Conservation (phyloP, 2,888 invertebrate species). For the Apoda limacodes region DNA sequence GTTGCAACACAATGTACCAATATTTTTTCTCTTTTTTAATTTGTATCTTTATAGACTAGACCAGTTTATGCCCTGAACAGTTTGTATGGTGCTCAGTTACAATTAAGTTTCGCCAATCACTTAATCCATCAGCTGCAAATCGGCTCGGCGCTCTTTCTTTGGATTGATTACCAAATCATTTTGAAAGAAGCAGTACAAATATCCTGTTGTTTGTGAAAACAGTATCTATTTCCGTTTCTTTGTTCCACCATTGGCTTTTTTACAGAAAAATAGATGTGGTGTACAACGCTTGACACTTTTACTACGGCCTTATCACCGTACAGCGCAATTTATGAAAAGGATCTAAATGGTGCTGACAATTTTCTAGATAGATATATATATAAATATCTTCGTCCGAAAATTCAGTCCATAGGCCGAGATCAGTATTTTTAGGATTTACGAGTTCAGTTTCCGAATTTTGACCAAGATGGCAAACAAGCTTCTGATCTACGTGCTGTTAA, state of each 20-base stretch:
- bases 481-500: no score
- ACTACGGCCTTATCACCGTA: constrained; percentile 7
- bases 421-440: no score
- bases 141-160: constrained; percentile 7
- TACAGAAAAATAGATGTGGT: constrained; percentile 8
- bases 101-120: constrained; percentile 4
- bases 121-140: constrained; percentile 6
- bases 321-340: no score
- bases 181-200: constrained; percentile 5
- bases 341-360: no score
- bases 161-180: constrained; percentile 5
- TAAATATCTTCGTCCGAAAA: no score
- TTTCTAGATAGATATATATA: no score
- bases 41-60: constrained; percentile 6
- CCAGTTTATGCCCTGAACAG: constrained; percentile 4
- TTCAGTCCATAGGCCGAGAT: no score
- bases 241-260: constrained; percentile 8
- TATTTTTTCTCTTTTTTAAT: constrained; percentile 8
- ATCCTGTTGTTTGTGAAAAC: constrained; percentile 6
- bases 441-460: no score
- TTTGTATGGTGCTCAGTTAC: no score
- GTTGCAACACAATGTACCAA: constrained; percentile 9
- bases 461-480: no score
- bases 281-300: constrained; percentile 8
- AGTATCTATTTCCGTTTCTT: constrained; percentile 8